Percentiles rank a stretch among this genome's conserved stretches.
These are phyloP conservation scores for Mus caroli DNA, from an alignment of 2,797 vertebrate genomes.

Conservation along the genomic window DNA sequence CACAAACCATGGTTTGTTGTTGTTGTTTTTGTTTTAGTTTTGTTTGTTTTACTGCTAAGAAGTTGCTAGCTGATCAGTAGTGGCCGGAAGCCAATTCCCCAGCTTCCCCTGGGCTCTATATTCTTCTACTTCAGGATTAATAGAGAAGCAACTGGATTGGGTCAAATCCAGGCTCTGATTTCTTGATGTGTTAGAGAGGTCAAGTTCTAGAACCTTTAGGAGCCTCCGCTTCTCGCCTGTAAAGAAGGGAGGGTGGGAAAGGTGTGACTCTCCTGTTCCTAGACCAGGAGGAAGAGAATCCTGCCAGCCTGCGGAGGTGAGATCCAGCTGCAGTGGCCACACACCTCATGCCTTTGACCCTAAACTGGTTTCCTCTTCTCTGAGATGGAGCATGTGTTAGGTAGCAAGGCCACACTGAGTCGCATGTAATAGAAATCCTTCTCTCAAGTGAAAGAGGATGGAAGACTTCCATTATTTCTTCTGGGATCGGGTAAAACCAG, in stretches of 20 bases:
- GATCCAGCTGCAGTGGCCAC: background rate
- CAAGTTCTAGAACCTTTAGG: background rate
- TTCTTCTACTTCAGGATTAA: conserved; percentile 27
- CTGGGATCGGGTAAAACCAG: background rate
- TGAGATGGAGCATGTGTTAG: background rate
- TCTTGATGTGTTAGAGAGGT: background rate
- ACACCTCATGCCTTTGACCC: background rate
- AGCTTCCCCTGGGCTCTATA: background rate
- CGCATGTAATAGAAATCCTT: background rate
- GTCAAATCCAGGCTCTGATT: background rate
- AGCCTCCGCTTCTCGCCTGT: background rate
- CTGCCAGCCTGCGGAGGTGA: background rate
- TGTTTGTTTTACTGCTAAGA: background rate
- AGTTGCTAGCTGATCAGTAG: background rate
- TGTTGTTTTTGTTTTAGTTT: background rate
- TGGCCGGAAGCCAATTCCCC: background rate
- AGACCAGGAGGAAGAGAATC: background rate
- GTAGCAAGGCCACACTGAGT: background rate
- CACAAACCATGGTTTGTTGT: background rate
- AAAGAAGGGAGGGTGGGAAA: background rate
- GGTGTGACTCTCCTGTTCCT: background rate
- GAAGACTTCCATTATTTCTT: background rate
- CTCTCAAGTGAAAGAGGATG: background rate
- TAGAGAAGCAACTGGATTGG: background rate
- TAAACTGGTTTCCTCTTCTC: background rate